A percentile compares a stretch with the other conserved stretches of the same genome.
Evolutionary conservation across 2,797 vertebrate species (phyloP).

Genomic region (Pygocentrus nattereri): DNA sequence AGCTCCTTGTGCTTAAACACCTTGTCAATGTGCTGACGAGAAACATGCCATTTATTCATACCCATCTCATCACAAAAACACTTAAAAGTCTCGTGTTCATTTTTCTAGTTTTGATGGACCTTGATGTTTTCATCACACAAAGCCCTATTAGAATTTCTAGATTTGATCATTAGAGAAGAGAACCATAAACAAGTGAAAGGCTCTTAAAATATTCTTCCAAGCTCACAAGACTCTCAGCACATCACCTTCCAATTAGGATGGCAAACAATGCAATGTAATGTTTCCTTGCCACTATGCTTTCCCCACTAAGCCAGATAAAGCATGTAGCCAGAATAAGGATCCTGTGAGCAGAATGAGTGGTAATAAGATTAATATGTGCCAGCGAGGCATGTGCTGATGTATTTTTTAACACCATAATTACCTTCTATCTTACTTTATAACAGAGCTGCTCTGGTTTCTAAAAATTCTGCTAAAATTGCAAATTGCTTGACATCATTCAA

Average conservation of each 20-base stretch:
- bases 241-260: background rate
- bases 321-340: background rate
- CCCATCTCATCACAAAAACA: background rate
- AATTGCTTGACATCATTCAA: too few species aligned
- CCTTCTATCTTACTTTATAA: too few species aligned
- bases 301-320: background rate
- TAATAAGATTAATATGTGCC: conserved; percentile 9
- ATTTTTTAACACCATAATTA: too few species aligned
- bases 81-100: background rate
- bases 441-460: too few species aligned
- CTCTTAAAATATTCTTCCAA: background rate
- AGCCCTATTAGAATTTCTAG: background rate
- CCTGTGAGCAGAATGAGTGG: background rate
- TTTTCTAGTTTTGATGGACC: background rate
- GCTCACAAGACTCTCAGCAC: background rate
- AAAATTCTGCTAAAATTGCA: too few species aligned
- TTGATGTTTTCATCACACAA: background rate
- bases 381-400: too few species aligned
- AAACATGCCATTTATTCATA: conserved; percentile 18
- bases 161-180: background rate
- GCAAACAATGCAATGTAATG: background rate
- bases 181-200: background rate
- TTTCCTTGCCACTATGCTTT: background rate
- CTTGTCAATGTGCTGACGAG: conserved; percentile 93
- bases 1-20: conserved; percentile 99